Base-by-base conservation (phyloP, 2,113 vertebrate species). In the Shinisaurus crocodilurus region DNA sequence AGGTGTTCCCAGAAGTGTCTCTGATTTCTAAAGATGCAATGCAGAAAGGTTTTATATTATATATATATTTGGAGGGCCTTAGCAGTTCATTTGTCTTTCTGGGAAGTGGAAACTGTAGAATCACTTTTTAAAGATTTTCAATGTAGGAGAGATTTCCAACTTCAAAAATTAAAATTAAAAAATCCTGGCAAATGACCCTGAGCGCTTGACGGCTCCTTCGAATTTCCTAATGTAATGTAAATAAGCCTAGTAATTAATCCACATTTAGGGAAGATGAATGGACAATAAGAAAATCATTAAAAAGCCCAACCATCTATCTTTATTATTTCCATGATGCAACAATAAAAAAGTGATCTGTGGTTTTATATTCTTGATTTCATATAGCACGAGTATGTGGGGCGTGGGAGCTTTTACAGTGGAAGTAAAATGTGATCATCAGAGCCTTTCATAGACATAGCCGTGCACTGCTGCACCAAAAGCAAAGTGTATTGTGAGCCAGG, bases 221-320 rank as follows among this genome's bases (percentile, higher is more conserved):
- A 3, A 84, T 83, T 89, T 76, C 69, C 37, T 75, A 83, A 72
- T 94, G 95, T 95, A 95, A 83, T 94, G 63, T 82, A 92, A 91
- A 90, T 90, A 93, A 83, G 37, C 37, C 50, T 80, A 37, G 50
- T 83, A 93, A 86, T 95, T 94, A 94, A 91, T 94, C 91, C 90
- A 92, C 90, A 94, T 88, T 94, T 95, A 96, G 91, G 12, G 91
- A 89, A 54, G 94, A 63, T 88, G 50, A 94, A 94, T 92, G 82
- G 88, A 70, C 85, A 94, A 85, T 91, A 93, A 94, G 95, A 67
- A 50, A 18, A 86, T 93, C 91, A 94, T 94, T 93, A 92, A 43
- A 65, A 67, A 74, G 9, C 20, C 89, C 60, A 76, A 92, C 81
- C 70, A 81, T 88, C 77, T 94, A 92, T 86, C 57, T 76, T 94